Base-by-base conservation (phyloP, 2,888 invertebrate species). In the Aleiodes alternator region DNA sequence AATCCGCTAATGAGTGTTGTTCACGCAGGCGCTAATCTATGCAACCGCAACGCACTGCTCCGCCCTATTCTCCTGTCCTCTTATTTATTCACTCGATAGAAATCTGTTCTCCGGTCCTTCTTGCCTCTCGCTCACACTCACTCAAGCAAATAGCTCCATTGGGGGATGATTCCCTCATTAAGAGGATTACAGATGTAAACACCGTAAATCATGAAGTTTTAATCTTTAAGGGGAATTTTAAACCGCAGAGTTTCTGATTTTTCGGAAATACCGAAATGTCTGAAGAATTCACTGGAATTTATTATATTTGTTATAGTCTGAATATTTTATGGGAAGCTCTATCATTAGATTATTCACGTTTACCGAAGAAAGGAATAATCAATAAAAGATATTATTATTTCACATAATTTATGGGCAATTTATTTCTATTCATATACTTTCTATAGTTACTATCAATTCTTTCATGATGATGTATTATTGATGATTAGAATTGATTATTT, bases 1-100 rank as follows among this genome's bases (percentile, higher is more conserved):
- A 86, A 87, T 86, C 80, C 83, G 81, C 82, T 87, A 87, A 87
- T 85, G 84, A 87, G 81, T 83, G 83, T 84, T 85, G 82, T 82
- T 53, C 80, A 84, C 82, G 81, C 81, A 84, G 79, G 82, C 84
- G 85, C 81, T 87, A 86, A 87, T 86, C 84, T 84, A 84, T 86
- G 81, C 82, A 82, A 87, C 84, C 85, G 76, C 84, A 84, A 84
- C 73, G 76, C 2, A 1, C 50, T 78, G 82, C 83, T 77, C 84
- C 84, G 83, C 85, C 85, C 74, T 73, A 70, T 23, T 69, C 70
- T 23, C 74, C 48, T 75, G 50, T 81, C 73, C 73, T 31, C 55
- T 76, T 38, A 59, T 64, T 48, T 59, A 29, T 57, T 69, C 66
- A 64, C 3, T 55, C 14, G 6, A 69, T 43, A 38, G 55, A 57